Base-by-base conservation (phyloP, 2,113 vertebrate genomes). In the Phalacrocorax aristotelis region DNA sequence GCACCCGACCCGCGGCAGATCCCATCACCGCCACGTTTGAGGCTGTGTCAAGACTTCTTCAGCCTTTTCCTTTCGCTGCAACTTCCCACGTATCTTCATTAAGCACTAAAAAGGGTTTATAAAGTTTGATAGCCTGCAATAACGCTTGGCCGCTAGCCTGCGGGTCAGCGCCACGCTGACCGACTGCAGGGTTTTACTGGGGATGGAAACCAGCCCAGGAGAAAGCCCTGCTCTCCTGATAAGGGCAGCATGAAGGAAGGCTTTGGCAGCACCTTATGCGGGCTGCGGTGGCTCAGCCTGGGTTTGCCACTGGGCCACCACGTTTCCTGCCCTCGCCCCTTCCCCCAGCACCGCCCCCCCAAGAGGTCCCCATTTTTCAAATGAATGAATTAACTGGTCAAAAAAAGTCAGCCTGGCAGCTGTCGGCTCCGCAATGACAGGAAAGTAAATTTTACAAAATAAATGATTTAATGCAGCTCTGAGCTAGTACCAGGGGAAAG, bases 81-180 rank as follows among this genome's bases (percentile, higher is more conserved):
- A 3, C 57, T 20, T 20, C 57, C 76, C 22, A 1, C 0, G 0
- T 15, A 2, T 0, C 52, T 38, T 14, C 68, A 11, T 11, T 3
- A 4, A 23, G 19, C 42, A 7, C 83, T 10, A 8, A 4, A 8
- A 16, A 0, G n/a, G 71, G 27, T 34, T 7, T 11, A 26, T 2
- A 1, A 5, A 9, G 19, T 5, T 16, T 27, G 82, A 36, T 1
- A 71, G 76, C n/a, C 77, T 9, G 46, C 25, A 19, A 22, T 32
- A 42, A 23, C 27, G 46, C 42, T 17, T 10, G 3, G 64, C 40
- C 29, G 7, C 65, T 9, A 36, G 30, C 74, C 55, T 7, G 0
- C 0, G 5, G 61, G 13, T 14, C 82, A 42, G 72, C 64, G 69
- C 64, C 22, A 1, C 1, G 2, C 1, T 4, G 32, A 48, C 7